Conservation (phyloP, 2,113 vertebrate genomes). For the Ceyx margarethae region DNA sequence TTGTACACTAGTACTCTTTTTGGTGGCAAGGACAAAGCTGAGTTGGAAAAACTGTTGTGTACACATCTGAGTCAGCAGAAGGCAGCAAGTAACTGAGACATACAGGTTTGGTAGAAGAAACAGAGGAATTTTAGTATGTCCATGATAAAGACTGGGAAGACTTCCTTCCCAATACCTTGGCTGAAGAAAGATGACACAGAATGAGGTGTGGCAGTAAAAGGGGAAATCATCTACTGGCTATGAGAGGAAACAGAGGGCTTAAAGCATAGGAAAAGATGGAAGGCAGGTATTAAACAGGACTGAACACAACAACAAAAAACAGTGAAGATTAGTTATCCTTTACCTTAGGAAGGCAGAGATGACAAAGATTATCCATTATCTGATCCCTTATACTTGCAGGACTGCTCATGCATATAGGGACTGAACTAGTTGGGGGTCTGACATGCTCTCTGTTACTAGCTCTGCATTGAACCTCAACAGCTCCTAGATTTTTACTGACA, state of each 20-base stretch:
- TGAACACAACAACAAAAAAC: neutral
- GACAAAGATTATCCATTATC: neutral
- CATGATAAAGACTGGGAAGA: neutral
- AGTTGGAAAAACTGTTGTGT: neutral
- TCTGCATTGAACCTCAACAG: neutral
- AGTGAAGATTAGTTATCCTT: neutral
- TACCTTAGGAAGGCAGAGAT: neutral
- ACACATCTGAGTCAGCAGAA: neutral
- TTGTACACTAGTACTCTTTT: neutral
- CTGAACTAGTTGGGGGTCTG: neutral
- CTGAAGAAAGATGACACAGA: neutral
- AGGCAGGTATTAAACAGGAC: neutral
- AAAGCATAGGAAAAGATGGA: neutral
- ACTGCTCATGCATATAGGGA: neutral
- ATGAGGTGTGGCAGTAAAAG: neutral
- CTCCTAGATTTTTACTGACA: neutral
- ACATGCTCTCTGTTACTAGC: neutral
- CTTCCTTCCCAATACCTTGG: neutral
- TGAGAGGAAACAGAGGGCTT: neutral
- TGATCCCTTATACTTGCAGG: neutral
- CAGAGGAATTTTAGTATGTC: accelerated
- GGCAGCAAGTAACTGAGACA: neutral
- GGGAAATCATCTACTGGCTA: accelerated
- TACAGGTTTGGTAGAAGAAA: neutral
- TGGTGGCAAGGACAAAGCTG: neutral